Evolutionary conservation across 2,797 vertebrate species (phyloP), one percentile per base, ranked within the genome.

Genomic region (Astyanax mexicanus): DNA sequence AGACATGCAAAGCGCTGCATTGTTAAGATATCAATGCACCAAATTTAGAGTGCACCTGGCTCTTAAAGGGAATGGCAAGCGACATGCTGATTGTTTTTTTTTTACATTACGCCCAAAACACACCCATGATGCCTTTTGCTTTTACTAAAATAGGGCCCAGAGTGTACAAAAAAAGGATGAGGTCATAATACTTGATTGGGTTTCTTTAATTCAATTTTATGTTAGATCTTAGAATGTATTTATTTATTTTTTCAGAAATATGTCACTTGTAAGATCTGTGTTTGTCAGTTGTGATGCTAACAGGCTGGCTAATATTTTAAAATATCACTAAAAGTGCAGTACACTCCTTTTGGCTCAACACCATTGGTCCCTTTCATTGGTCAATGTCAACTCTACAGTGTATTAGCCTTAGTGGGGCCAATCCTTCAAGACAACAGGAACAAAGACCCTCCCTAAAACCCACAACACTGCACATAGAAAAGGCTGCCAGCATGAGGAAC

Each of bases 371-470:
- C 8, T 9, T 38, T 61, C 12, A 15, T 6, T 21, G 25, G 23
- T 58, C 32, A 61, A 21, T 21, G 2, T 17, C 54, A 61, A 3
- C 29, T 29, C 29, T 13, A 11, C 29, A 35, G 55, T 29, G 23
- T 49, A 57, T 66, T 8, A 47, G 21, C 60, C 25, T 35, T 17
- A 19, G 11, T 3, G 51, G 38, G 42, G 38, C 37, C 38, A 13
- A 74, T 79, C 49, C 6, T 21, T 65, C 9, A 17, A 79, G 49
- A 71, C n/a, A 44, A 67, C 10, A 15, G 60, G 11, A 60, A 74
- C 32, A 75, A 58, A 80, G 51, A 29, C 29, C 1, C 47, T 42
- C 23, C 55, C 21, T 54, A 27, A 54, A 25, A 25, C 23, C 52
- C 52, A 11, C 54, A 54, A 25, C 52, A 13, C 19, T 10, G 49